Base-by-base conservation (phyloP, 2,113 vertebrate genomes). In the Columbina picui region DNA sequence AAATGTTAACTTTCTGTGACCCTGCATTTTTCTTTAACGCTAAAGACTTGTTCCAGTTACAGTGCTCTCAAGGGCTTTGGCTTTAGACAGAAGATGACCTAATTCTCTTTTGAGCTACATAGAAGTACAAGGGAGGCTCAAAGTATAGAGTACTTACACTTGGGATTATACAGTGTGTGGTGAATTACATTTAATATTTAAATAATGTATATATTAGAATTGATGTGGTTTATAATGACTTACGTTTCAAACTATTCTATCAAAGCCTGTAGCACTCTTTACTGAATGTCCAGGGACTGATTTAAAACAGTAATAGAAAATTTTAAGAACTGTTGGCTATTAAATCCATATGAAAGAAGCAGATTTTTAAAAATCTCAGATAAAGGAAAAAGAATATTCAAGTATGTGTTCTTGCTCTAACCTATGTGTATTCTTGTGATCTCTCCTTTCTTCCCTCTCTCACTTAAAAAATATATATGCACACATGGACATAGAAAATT, bases 1-100 rank as follows among this genome's bases (percentile, higher is more conserved):
- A 91, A 85, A 92, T 60, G 59, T 88, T 91, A 84, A 89, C 90
- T 94, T 83, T 45, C 45, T 70, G 57, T 92, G 85, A 89, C 89
- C 88, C 59, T 81, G 39, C 57, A 27, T 67, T 94, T 85, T 57
- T 57, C 83, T 77, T 30, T 50, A 74, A 69, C 4, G 3, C 83
- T 41, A 9, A 89, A 70, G 83, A 14, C 68, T 92, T 74, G 11
- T 91, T 91, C 80, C 10, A 6, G 64, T 83, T 92, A 39, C 78
- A 68, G 36, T 60, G 52, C 12, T 94, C 93, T 94, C 9, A 1
- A 63, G 76, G 87, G 76, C 30, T 87, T 89, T 92, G 73, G 52
- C 67, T 92, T 92, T 75, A 30, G 69, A 49, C 81, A 81, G 50
- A 84, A 39, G 77, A 84, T 94, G 87, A 94, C 27, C 69, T 92